phyloP scores from a whole-genome alignment of 1,140 invertebrate genomes.

The Drosophila willistoni region DNA sequence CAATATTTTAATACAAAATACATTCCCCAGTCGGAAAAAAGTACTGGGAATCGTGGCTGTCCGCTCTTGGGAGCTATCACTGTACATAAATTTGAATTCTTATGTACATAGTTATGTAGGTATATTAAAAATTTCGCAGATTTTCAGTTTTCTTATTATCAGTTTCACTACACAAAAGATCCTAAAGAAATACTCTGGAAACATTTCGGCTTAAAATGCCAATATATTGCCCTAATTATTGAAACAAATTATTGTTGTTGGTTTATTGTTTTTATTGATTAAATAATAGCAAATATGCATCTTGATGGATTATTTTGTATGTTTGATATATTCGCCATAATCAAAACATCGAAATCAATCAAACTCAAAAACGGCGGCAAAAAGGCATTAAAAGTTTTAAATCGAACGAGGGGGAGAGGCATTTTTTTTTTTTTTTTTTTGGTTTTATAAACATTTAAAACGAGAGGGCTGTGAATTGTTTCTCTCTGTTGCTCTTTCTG shows the following conservation, averaged over 20 bases:
- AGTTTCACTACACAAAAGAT: no score
- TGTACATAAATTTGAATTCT: no score
- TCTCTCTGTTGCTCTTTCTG: neutral
- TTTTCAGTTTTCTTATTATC: no score
- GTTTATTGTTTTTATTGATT: neutral
- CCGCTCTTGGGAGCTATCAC: no score
- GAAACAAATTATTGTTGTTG: neutral
- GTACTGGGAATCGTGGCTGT: no score
- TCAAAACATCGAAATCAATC: constrained; percentile 52
- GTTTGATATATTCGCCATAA: constrained; percentile 34
- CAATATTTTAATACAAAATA: no score
- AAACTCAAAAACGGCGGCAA: constrained; percentile 35
- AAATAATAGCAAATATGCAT: neutral
- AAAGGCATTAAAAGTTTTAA: constrained; percentile 4
- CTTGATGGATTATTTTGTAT: constrained; percentile 4
- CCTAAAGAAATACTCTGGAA: no score
- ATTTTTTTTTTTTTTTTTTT: constrained; percentile 19
- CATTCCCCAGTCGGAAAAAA: no score
- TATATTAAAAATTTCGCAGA: no score
- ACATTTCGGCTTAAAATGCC: no score
- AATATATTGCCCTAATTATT: neutral
- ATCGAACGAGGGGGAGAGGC: neutral
- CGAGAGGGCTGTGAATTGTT: constrained; percentile 20
- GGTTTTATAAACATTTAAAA: constrained; percentile 40
- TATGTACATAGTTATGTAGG: no score